phyloP scores from a whole-genome alignment of 2,888 invertebrate species.

The Perithous albicinctus region DNA sequence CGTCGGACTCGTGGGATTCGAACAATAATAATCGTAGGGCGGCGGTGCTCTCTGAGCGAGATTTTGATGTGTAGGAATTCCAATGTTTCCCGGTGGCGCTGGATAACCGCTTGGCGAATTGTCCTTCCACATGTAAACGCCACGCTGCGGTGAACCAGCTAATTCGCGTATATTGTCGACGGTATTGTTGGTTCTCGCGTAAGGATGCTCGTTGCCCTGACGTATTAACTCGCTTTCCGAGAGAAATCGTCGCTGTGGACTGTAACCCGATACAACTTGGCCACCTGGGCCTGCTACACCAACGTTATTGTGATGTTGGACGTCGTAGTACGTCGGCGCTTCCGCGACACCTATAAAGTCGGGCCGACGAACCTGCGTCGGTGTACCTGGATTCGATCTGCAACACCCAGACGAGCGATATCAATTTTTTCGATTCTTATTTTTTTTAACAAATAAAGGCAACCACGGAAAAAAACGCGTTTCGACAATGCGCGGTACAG shows the following conservation, averaged over 20 bases:
- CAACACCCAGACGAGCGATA: conserved; percentile 70
- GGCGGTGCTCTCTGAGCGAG: conserved; percentile 77
- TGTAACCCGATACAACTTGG: conserved; percentile 82
- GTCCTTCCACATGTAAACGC: conserved; percentile 93
- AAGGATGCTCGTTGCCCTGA: conserved; percentile 85
- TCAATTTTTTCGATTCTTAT: not conserved
- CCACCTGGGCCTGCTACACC: conserved; percentile 58
- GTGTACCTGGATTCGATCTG: conserved; percentile 97
- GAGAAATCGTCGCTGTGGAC: conserved; percentile 87
- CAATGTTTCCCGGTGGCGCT: conserved; percentile 68
- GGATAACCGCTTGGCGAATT: conserved; percentile 88
- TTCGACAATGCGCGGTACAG: conserved; percentile 73
- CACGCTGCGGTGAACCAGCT: conserved; percentile 94
- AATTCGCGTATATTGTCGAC: conserved; percentile 95
- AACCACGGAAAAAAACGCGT: conserved; percentile 53
- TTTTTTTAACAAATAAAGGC: conserved; percentile 1
- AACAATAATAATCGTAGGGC: conserved; percentile 87
- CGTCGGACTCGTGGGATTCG: conserved; percentile 92
- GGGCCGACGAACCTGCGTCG: conserved; percentile 94
- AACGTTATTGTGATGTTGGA: conserved; percentile 77
- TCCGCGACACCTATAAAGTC: conserved; percentile 92
- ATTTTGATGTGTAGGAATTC: conserved; percentile 68
- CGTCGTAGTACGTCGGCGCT: conserved; percentile 82
- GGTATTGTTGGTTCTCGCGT: conserved; percentile 90
- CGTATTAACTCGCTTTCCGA: conserved; percentile 89